Base-by-base conservation (phyloP, 2,113 vertebrate genomes). In the Rhabdomys dilectus region DNA sequence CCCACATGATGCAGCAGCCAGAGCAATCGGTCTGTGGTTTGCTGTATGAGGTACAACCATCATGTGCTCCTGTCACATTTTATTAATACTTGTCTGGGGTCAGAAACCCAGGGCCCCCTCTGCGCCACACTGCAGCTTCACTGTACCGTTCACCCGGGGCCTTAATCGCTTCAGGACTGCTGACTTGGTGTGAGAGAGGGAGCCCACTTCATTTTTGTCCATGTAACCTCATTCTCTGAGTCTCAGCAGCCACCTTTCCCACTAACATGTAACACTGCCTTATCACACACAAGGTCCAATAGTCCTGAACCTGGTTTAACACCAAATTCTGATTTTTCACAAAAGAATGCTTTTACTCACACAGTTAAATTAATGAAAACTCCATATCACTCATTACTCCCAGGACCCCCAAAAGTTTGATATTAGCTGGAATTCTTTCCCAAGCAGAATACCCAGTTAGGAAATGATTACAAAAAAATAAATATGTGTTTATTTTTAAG, bases 371-470 rank as follows among this genome's bases (percentile, higher is more conserved):
- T 64, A 75, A 92, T 68, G 26, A 91, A 94, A 95, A 90, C 42
- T 51, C 6, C 29, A 91, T n/a, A 42, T 21, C 10, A 68, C 21
- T 76, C 4, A 45, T 26, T 58, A 56, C 21, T 36, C 29, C 70
- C 36, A 93, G 45, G 56, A 88, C n/a, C 45, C 88, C 68, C n/a
- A 45, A 10, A 12, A 24, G 21, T 89, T 87, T 80, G 51, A 36
- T 36, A 94, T 75, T 93, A 64, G 58, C 68, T 87, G 88, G 11
- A 68, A 95, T 94, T 96, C 70, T 86, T 92, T 48, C 93, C 94
- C 51, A 91, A 97, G 97, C 99, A 99, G 98, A 99, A 99, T 98
- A 99, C 99, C 0, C 99, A 99, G 93, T 98, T 99, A 94, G 98
- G 53, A 93, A 88, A 96, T 85, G 29, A 39, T 91, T 91, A 93